Evolutionary conservation across 1,140 invertebrate genomes (phyloP), one percentile per base, ranked within the genome.

Genomic region (Cotesia chilonis): DNA sequence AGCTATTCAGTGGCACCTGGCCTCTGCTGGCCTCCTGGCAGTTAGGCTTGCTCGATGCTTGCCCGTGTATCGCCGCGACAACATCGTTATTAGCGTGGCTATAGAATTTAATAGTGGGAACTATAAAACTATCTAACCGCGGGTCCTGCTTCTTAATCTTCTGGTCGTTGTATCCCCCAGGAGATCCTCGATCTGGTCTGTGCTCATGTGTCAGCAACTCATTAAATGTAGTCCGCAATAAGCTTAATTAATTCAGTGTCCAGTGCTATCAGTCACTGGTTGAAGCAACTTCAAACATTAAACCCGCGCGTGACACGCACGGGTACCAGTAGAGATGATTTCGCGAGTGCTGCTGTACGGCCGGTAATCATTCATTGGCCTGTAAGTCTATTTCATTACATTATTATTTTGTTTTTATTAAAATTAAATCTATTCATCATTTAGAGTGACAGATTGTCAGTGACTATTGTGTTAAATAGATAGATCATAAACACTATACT

Each of bases 351-450:
- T 55, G 70, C 41, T 75, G 55, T 68, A 71, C 79, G 78, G 80
- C 81, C 80, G 80, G 80, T 81, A 79, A 81, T 84, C 79, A 77
- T 77, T 71, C 74, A 68, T 77, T 77, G 77, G 76, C 79, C 81
- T 82, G 85, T 87, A 83, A 87, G 84, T 79, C 38, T 12, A 35
- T 55, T 68, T 12, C 10, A 70, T 63, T 28, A 60, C 4, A 57
- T 57, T 60, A 60, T 60, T 10, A 28, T 28, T 9, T 60, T 35
- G 1, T 28, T 17, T 5, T 14, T 17, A 14, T 14, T 14, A 14
- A 14, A 14, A 60, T 60, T 60, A 0, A 28, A 37, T 37, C 4
- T 37, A 12, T 9, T 63, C 5, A 37, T 37, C 10, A 28, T 28
- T 28, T 1, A 28, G 28, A 28, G 28, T 47, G 41, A 1, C 1